Conservation (phyloP, 2,888 invertebrate genomes). For the Acanthopleura granulata region DNA sequence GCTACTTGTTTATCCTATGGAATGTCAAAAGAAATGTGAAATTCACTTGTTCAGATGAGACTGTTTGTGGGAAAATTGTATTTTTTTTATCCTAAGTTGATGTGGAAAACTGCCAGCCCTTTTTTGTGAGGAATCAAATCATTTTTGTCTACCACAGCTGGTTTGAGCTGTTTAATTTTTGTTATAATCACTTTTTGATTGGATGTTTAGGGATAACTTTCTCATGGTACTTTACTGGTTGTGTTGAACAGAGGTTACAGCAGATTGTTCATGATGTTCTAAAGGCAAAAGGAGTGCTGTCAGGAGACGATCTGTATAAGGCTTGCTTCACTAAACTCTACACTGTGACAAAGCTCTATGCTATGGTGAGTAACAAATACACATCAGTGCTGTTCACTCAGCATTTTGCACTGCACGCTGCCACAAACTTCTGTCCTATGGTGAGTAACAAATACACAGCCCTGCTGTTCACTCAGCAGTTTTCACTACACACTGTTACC, state of each 20-base stretch:
- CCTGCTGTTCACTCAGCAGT: background rate
- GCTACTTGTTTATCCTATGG: too few species aligned
- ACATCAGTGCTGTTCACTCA: conserved; percentile 23
- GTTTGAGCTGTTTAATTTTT: too few species aligned
- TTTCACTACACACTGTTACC: conserved; percentile 57
- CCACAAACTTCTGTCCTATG: conserved; percentile 59
- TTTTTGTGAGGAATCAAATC: too few species aligned
- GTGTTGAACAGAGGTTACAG: conserved; percentile 44
- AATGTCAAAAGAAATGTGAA: too few species aligned
- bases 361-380: conserved; percentile 49
- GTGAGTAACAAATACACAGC: conserved; percentile 41
- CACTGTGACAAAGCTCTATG: conserved; percentile 58
- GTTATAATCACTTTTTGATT: too few species aligned
- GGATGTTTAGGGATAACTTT: too few species aligned
- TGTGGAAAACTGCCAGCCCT: too few species aligned
- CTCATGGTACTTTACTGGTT: too few species aligned
- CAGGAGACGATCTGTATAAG: conserved; percentile 41
- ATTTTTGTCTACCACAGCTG: too few species aligned
- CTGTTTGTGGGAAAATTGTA: too few species aligned
- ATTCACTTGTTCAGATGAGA: too few species aligned
- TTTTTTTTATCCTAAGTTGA: too few species aligned
- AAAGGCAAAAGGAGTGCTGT: conserved; percentile 40
- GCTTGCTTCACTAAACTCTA: conserved; percentile 51
- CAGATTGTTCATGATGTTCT: conserved; percentile 49
- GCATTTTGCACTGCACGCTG: conserved; percentile 52